These are phyloP conservation scores for Caenorhabditis doughertyi DNA, from an alignment of 2,888 invertebrate species.

Conservation along the genomic window DNA sequence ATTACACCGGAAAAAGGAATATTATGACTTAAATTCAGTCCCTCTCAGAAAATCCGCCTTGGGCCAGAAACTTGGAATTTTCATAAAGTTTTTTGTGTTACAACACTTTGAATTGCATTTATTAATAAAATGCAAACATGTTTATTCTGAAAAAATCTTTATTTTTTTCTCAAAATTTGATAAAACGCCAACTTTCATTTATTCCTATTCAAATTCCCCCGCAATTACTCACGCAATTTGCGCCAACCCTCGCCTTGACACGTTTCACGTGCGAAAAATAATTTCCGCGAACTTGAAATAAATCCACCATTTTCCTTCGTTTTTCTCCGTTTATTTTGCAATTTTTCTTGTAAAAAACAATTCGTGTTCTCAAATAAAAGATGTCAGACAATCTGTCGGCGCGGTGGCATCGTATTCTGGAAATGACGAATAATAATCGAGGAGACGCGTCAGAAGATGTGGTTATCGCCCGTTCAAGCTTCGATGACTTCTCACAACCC, in stretches of 20 bases:
- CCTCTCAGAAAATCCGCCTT: too few relatives aligned
- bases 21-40: too few relatives aligned
- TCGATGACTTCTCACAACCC: slow-evolving; percentile 77
- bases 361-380: slow-evolving; percentile 15
- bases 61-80: too few relatives aligned
- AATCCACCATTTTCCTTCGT: neutral
- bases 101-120: too few relatives aligned
- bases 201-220: slow-evolving; percentile 26
- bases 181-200: neutral
- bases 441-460: slow-evolving; percentile 68
- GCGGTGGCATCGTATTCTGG: slow-evolving; percentile 60
- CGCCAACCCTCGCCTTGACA: slow-evolving; percentile 9
- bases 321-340: neutral
- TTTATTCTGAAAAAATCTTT: too few relatives aligned
- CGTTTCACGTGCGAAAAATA: neutral
- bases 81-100: too few relatives aligned
- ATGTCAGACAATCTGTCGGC: slow-evolving; percentile 68
- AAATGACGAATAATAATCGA: slow-evolving; percentile 48
- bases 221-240: neutral
- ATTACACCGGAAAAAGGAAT: too few relatives aligned
- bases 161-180: too few relatives aligned
- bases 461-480: slow-evolving; percentile 71
- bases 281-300: slow-evolving; percentile 31
- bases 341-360: neutral
- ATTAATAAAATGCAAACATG: too few relatives aligned